Evolutionary conservation across 2,113 vertebrate genomes (phyloP).

Genomic region (Brienomyrus brachyistius): DNA sequence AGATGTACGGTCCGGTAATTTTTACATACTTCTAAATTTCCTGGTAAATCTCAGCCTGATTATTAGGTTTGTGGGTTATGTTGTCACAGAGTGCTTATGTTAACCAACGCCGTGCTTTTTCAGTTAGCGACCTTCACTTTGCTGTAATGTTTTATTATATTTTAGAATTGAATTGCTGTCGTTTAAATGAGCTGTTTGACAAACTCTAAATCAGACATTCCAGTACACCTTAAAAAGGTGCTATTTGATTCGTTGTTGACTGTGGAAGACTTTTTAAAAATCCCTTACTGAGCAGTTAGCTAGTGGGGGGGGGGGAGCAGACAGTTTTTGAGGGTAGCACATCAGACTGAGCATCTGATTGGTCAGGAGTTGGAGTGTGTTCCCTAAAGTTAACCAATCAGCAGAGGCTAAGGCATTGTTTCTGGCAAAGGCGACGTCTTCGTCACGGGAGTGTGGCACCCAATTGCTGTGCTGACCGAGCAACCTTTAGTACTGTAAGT

Average conservation of each 20-base stretch:
- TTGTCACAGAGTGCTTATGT: not conserved
- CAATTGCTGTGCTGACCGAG: not conserved
- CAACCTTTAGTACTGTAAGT: conserved; percentile 16
- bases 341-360: not conserved
- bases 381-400: no score
- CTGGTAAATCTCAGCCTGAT: not conserved
- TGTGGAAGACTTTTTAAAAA: not conserved
- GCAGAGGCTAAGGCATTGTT: not conserved
- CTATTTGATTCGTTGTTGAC: not conserved
- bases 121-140: not conserved
- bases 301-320: not conserved
- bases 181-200: not conserved
- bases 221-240: not conserved
- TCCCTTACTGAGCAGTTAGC: not conserved
- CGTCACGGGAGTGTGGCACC: not conserved
- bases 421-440: not conserved
- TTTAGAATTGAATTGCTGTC: not conserved
- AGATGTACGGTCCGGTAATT: not conserved
- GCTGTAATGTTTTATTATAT: not conserved
- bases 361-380: no score
- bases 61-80: not conserved
- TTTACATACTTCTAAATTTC: not conserved
- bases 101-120: not conserved
- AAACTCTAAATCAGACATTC: not conserved
- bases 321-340: not conserved